Evolutionary conservation across 2,797 vertebrate genomes (phyloP).

Genomic region (Notolepis coatsorum): DNA sequence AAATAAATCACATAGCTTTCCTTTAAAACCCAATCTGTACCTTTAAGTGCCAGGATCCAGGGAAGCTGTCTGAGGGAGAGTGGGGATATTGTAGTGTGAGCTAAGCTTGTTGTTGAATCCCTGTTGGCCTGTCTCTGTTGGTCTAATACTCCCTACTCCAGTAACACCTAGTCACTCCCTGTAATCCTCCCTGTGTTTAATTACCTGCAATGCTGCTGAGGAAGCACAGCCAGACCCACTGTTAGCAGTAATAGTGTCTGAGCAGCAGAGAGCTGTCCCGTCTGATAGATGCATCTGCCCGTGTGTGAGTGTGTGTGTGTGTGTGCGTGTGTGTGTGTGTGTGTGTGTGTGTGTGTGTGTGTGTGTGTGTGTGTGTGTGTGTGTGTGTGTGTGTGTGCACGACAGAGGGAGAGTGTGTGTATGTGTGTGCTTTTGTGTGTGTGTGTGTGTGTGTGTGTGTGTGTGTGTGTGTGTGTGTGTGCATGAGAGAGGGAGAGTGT

Average conservation of each 20-base stretch:
- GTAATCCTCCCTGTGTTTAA: slow-evolving; percentile 65
- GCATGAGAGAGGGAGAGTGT: too few species aligned
- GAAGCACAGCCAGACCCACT: slow-evolving; percentile 60
- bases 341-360: not conserved
- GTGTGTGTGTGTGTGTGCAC: too few species aligned
- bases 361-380: too few species aligned
- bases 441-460: too few species aligned
- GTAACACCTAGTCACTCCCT: slow-evolving; percentile 29
- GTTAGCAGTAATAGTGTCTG: slow-evolving; percentile 66
- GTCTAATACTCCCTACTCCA: slow-evolving; percentile 7
- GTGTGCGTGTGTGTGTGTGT: not conserved
- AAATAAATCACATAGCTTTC: too few species aligned
- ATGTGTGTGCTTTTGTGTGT: too few species aligned
- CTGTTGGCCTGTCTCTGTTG: slow-evolving; percentile 30
- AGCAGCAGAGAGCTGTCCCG: slow-evolving; percentile 45
- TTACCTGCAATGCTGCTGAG: slow-evolving; percentile 69
- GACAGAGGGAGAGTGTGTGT: too few species aligned
- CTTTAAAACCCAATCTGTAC: too few species aligned
- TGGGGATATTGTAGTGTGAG: slow-evolving; percentile 27
- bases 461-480: not conserved
- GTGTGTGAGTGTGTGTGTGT: too few species aligned
- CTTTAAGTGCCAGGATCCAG: slow-evolving; percentile 18
- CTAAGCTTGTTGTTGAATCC: slow-evolving; percentile 41
- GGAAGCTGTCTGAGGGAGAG: slow-evolving; percentile 40
- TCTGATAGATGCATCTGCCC: slow-evolving; percentile 38